Percentiles rank a stretch among this genome's conserved stretches.
These are phyloP conservation scores for Suncus etruscus DNA, from an alignment of 2,113 vertebrate species.

Conservation along the genomic window DNA sequence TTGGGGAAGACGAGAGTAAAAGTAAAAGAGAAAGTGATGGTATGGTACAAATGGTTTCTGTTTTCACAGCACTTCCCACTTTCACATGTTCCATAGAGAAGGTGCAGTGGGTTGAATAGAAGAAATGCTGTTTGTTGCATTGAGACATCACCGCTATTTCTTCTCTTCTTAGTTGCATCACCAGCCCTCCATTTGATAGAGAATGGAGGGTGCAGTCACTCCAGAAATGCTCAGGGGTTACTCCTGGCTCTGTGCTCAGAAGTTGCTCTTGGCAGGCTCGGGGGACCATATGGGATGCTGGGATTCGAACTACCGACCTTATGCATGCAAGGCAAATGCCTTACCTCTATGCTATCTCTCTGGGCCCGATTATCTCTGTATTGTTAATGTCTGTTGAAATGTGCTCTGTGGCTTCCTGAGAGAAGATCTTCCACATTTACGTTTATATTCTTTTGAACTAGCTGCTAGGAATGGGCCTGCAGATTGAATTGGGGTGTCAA, in stretches of 20 bases:
- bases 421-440: neutral
- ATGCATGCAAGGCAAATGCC: too few relatives aligned
- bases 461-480: neutral
- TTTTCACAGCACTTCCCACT: conserved; percentile 16
- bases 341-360: too few relatives aligned
- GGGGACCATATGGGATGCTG: too few relatives aligned
- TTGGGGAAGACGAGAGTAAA: conserved; percentile 37
- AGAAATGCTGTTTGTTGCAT: neutral
- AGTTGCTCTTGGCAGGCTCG: too few relatives aligned
- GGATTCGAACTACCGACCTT: too few relatives aligned
- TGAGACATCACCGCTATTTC: neutral
- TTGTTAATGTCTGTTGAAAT: neutral
- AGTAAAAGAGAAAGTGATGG: neutral
- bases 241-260: too few relatives aligned
- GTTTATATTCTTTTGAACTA: neutral
- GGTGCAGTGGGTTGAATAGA: neutral
- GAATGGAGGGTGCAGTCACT: neutral
- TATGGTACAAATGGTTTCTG: neutral
- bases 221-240: too few relatives aligned
- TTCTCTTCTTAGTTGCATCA: neutral
- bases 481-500: neutral
- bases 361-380: neutral
- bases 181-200: neutral
- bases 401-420: fast-evolving
- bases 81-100: conserved; percentile 39